A percentile compares a stretch with the other conserved stretches of the same genome.
Conservation (phyloP, 2,113 vertebrate species). For the Theristicus caerulescens region DNA sequence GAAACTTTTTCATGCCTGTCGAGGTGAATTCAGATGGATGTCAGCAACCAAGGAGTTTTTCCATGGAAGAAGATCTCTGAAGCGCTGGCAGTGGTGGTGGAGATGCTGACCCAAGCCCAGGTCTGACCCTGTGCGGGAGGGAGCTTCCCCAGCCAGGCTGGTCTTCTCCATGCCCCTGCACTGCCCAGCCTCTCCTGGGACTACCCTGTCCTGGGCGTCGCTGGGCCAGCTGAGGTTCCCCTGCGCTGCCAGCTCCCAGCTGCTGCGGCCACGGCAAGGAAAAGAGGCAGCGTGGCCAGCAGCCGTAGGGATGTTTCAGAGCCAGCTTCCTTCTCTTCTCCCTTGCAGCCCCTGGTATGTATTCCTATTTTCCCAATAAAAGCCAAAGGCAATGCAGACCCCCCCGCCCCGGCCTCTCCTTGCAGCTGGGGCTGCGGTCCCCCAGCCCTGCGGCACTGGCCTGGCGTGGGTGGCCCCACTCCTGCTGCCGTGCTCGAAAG, state of each 20-base stretch:
- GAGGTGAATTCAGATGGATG: background rate
- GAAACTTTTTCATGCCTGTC: background rate
- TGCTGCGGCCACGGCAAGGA: fast-evolving
- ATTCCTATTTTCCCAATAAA: background rate
- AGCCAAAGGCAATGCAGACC: fast-evolving
- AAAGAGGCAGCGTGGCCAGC: background rate
- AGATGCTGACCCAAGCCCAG: background rate
- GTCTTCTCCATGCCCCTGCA: background rate
- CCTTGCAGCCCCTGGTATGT: background rate
- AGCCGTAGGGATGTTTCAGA: background rate
- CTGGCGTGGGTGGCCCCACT: background rate
- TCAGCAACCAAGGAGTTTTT: background rate
- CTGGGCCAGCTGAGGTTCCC: background rate
- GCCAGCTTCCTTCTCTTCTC: background rate
- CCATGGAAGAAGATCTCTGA: background rate
- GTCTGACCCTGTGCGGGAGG: fast-evolving
- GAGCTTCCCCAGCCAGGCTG: background rate
- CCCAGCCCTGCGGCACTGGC: fast-evolving
- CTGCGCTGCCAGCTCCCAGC: background rate
- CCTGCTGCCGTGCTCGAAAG: background rate
- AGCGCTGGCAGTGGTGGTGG: background rate
- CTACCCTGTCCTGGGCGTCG: background rate
- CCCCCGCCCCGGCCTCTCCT: background rate
- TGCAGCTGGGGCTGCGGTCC: background rate
- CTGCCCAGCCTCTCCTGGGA: background rate